Base-by-base conservation (phyloP, 2,797 vertebrate species). In the Takifugu rubripes region DNA sequence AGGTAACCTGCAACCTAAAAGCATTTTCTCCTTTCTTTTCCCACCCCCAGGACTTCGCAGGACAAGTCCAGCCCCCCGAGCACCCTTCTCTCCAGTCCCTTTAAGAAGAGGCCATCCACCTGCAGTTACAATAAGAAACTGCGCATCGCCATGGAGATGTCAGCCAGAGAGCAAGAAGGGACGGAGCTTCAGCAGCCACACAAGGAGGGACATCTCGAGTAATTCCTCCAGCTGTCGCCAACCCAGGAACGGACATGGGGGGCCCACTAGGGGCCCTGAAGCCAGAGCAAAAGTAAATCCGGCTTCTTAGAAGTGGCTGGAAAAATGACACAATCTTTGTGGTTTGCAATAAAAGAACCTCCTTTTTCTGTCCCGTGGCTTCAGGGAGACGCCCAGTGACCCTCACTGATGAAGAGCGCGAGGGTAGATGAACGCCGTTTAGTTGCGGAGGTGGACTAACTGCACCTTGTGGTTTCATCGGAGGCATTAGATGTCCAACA, bases 181-280 rank as follows among this genome's bases (percentile, higher is more conserved):
- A 92, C 91, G 4, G 91, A 94, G 85, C 87, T 89, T 33, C 89
- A 91, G n/a, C 92, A 84, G 8, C 91, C 87, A 49, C 93, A 80
- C 76, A 96, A 98, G 75, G 95, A 98, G 52, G 94, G 95, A 79
- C 94, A 98, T 79, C 91, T 98, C 36, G 92, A 95, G 84, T 91
- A 93, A n/a, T 96, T 98, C 85, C 93, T 98, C 77, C 93, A 90
- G 90, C 94, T 99, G 79, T 99, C 96, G 0, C 91, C 98, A 73
- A 97, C 93, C 67, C 95, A 98, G 85, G 96, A 98, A 83, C 97
- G 82, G 91, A 55, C 45, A 42, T 33, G 15, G 42, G 52, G 29
- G 61, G 55, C 52, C 61, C 56, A 7, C 50, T 4, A 8, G 40
- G 25, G 58, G 47, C 49, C 51, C 51, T n/a, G 44, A 44, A 7